Percentiles rank a stretch among this genome's conserved stretches.
Evolutionary conservation across 2,888 invertebrate species (phyloP).

Genomic region (Limenitis camilla): DNA sequence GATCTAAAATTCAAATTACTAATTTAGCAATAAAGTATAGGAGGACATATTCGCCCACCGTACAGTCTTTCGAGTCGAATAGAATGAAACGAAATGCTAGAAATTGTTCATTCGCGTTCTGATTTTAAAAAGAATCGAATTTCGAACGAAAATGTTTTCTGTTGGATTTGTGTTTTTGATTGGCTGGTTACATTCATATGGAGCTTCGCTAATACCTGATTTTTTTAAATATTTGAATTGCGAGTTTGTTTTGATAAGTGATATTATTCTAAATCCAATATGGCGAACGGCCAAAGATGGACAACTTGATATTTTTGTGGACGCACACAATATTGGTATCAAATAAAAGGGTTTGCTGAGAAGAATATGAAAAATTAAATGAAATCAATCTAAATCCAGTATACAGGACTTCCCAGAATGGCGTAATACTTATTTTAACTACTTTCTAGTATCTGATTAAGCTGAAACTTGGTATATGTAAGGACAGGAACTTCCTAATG

Average conservation of each 20-base stretch:
- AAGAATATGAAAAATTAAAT: no score
- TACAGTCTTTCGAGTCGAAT: constrained; percentile 14
- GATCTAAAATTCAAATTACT: not conserved
- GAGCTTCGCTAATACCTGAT: not conserved
- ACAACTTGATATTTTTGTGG: no score
- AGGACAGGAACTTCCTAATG: no score
- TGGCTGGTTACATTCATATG: not conserved
- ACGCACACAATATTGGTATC: no score
- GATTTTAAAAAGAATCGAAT: constrained; percentile 35
- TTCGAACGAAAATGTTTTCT: constrained; percentile 9
- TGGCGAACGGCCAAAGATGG: no score
- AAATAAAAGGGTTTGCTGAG: no score
- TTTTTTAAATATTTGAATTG: not conserved
- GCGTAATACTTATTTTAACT: no score
- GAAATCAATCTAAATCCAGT: no score
- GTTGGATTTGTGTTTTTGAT: constrained; percentile 10
- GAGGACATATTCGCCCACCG: not conserved
- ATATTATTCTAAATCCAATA: no score
- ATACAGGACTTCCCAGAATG: no score
- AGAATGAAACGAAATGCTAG: constrained; percentile 43
- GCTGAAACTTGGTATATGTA: no score
- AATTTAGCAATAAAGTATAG: not conserved
- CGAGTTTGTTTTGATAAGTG: not conserved
- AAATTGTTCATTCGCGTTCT: constrained; percentile 38
- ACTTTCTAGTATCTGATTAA: no score